phyloP scores from a whole-genome alignment of 2,888 invertebrate species.

The Belgica antarctica region DNA sequence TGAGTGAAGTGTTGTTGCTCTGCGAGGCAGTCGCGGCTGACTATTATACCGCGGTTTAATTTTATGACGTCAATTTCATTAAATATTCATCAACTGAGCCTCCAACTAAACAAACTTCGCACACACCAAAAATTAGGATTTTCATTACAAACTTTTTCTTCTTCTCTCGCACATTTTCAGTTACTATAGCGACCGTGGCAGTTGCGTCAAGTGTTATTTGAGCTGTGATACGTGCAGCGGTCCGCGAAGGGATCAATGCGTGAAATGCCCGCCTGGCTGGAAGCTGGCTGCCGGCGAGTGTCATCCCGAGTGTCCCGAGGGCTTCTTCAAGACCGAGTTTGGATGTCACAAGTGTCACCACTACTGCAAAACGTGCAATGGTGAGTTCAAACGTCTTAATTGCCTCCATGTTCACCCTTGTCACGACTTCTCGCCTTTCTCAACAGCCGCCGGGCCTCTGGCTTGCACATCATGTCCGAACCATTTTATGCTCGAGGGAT shows the following conservation, averaged over 20 bases:
- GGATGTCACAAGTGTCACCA: constrained; percentile 87
- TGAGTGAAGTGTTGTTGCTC: background rate
- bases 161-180: no score
- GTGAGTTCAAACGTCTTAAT: constrained; percentile 54
- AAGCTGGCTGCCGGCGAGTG: constrained; percentile 80
- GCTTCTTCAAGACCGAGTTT: constrained; percentile 77
- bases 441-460: constrained; percentile 67
- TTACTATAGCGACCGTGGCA: constrained; percentile 81
- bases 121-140: background rate
- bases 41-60: constrained; percentile 3
- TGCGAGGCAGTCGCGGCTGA: background rate
- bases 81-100: background rate
- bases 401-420: background rate
- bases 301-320: constrained; percentile 81
- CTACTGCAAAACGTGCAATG: constrained; percentile 82
- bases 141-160: constrained; percentile 32
- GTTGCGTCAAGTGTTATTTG: constrained; percentile 78
- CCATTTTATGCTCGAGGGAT: constrained; percentile 70
- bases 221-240: constrained; percentile 84
- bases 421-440: constrained; percentile 12
- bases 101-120: background rate
- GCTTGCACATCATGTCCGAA: constrained; percentile 72
- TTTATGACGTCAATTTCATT: constrained; percentile 28
- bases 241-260: constrained; percentile 79
- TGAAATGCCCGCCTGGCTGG: constrained; percentile 77